A percentile compares a stretch with the other conserved stretches of the same genome.
Evolutionary conservation across 2,113 vertebrate genomes (phyloP).

Genomic region (Ophiodon elongatus): DNA sequence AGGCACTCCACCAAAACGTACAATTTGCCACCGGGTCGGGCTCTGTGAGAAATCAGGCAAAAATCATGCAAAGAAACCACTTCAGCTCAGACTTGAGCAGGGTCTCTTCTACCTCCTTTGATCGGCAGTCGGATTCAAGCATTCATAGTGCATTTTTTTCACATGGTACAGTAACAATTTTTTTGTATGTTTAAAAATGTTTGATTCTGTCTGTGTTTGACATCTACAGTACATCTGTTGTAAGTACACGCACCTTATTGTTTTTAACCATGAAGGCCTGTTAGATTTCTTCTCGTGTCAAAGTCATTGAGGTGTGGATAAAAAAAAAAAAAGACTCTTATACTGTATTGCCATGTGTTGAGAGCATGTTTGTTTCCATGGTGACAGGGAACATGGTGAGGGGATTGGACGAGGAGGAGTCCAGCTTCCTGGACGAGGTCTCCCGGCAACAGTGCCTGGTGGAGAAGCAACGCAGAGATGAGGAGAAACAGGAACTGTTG

Average conservation of each 20-base stretch:
- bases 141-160: too few species aligned
- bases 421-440: constrained; percentile 96
- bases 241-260: not conserved
- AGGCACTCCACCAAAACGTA: not conserved
- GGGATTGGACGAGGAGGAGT: constrained; percentile 96
- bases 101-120: too few species aligned
- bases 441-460: constrained; percentile 95
- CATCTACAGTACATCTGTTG: not conserved
- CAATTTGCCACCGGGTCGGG: not conserved
- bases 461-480: constrained; percentile 96
- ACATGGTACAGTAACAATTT: too few species aligned
- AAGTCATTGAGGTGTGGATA: constrained; percentile 6
- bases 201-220: too few species aligned
- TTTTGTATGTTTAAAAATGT: too few species aligned
- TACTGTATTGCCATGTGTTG: constrained; percentile 49
- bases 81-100: too few species aligned
- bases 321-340: not conserved
- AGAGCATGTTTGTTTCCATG: constrained; percentile 71
- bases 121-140: too few species aligned
- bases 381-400: constrained; percentile 98
- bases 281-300: not conserved
- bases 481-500: constrained; percentile 92
- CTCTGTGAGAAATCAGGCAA: not conserved
- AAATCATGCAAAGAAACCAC: not conserved
- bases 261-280: not conserved